Evolutionary conservation across 2,113 vertebrate species (phyloP), one percentile per base, ranked within the genome.

Genomic region (Lonchura striata): DNA sequence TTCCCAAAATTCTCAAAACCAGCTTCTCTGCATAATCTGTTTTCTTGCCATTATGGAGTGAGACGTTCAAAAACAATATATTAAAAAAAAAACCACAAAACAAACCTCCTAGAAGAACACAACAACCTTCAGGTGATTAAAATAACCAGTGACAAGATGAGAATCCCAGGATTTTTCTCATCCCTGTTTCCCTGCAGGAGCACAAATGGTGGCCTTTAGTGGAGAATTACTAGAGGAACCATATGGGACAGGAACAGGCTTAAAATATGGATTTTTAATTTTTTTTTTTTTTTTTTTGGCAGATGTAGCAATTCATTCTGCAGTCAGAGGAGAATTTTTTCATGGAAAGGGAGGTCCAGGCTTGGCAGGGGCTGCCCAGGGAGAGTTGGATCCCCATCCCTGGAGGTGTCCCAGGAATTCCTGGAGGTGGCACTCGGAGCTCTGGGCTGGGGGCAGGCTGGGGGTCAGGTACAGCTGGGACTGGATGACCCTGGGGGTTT

Each of bases 401-500:
- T 61, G 61, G 46, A 18, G 69, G 33, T 22, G 60, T 5, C 46
- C 46, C 2, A 39, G 69, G 46, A 44, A 25, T 2, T 5, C 3
- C 52, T 65, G 86, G 52, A 8, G 2, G 33, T 59, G 60, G 37
- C 52, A 57, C 86, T 44, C 6, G 6, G 59, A 0, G 59, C 66
- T 56, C 75, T 33, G 66, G n/a, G n/a, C 28, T 78, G 47, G 57
- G 28, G 49, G 79, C 41, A 49, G 0, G 46, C 27, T 22, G 46
- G 47, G 46, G 0, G 27, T 9, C 6, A 0, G 37, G 18, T 2
- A 66, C 52, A 59, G 37, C 6, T 15, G 3, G 69, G 39, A 8
- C 13, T 89, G 0, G 1, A 8, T 24, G 24, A 2, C 0, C 53
- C 14, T 8, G n/a, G 16, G 35, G n/a, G 9, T 5, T 27, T 60